phyloP scores from a whole-genome alignment of 2,888 invertebrate genomes.

The Drosophila eohydei region DNA sequence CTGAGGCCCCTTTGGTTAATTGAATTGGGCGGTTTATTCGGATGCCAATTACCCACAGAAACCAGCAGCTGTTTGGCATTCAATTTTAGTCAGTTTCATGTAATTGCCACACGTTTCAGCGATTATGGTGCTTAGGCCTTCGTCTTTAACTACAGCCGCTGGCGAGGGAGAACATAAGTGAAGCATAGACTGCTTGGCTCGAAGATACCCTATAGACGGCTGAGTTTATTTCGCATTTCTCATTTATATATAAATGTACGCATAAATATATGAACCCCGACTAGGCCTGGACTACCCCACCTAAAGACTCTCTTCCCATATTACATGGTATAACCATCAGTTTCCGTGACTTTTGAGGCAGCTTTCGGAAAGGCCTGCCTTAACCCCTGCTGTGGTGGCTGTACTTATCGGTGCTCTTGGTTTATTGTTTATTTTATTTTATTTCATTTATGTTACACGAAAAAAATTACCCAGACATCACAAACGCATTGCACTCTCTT shows the following conservation, averaged over 20 bases:
- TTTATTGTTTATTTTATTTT: slow-evolving; percentile 41
- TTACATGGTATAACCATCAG: slow-evolving; percentile 3
- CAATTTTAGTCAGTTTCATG: slow-evolving; percentile 69
- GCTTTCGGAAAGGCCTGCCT: slow-evolving; percentile 35
- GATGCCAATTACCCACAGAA: slow-evolving; percentile 26
- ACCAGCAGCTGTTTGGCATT: slow-evolving; percentile 70
- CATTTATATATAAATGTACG: neutral
- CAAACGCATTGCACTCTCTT: slow-evolving; percentile 5
- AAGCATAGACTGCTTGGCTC: neutral
- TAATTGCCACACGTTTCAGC: slow-evolving; percentile 77
- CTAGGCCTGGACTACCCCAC: too few relatives aligned
- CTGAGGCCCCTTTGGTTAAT: slow-evolving; percentile 56
- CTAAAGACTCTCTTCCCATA: too few relatives aligned
- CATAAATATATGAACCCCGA: too few relatives aligned
- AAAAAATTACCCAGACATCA: neutral
- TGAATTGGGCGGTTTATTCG: slow-evolving; percentile 60
- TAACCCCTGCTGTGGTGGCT: neutral
- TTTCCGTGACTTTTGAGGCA: slow-evolving; percentile 17
- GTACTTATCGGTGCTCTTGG: slow-evolving; percentile 19
- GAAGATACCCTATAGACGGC: neutral
- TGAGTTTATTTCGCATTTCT: neutral
- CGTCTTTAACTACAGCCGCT: slow-evolving; percentile 21
- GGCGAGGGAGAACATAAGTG: neutral
- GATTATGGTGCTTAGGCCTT: slow-evolving; percentile 76
- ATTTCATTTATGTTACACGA: slow-evolving; percentile 27